Conservation (phyloP, 2,113 vertebrate species). For the Okapia johnstoni region DNA sequence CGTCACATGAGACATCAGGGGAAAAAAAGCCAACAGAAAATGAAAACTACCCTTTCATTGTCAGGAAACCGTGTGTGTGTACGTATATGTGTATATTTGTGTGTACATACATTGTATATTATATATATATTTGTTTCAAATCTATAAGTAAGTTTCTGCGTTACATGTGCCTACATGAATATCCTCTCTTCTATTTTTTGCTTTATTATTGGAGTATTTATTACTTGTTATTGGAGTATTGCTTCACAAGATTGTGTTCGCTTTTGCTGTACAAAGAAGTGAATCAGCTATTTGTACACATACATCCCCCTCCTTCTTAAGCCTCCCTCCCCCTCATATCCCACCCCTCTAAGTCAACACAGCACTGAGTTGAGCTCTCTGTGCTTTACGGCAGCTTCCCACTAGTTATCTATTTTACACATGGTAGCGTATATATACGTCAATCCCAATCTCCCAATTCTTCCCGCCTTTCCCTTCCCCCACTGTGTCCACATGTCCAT, state of each 20-base stretch:
- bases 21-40: background rate
- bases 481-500: background rate
- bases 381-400: background rate
- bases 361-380: background rate
- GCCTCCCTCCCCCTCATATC: background rate
- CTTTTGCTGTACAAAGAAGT: background rate
- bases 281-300: background rate
- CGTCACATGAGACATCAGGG: background rate
- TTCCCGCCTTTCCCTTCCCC: background rate
- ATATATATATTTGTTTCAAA: background rate
- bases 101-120: background rate
- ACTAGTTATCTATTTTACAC: background rate
- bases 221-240: background rate
- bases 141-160: background rate
- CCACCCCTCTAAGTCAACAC: background rate
- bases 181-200: background rate
- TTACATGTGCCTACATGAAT: background rate
- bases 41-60: background rate
- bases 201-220: background rate
- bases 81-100: no score
- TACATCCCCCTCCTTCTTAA: background rate
- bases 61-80: background rate
- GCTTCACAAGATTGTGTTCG: background rate
- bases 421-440: background rate
- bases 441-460: background rate